Conservation (phyloP, 2,113 vertebrate genomes). For the Onychostoma macrolepis region DNA sequence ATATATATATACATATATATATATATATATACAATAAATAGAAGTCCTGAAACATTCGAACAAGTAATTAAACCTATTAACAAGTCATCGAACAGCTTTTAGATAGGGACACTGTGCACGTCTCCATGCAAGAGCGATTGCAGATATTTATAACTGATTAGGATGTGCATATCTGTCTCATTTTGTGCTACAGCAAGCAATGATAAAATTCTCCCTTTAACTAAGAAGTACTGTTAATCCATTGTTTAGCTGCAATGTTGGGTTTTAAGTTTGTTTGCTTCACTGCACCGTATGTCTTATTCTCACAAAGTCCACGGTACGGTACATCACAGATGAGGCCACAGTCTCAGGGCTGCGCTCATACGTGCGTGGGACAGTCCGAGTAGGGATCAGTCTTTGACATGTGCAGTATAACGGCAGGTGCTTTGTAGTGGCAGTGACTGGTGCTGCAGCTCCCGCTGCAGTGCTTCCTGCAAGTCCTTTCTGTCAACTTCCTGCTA, state of each 20-base stretch:
- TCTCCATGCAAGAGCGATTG: constrained; percentile 57
- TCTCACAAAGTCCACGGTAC: constrained; percentile 22
- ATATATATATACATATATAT: constrained; percentile 59
- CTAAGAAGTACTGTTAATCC: constrained; percentile 64
- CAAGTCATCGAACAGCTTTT: constrained; percentile 54
- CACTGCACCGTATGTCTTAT: neutral
- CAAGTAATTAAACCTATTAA: constrained; percentile 58
- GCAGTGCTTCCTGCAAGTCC: constrained; percentile 89
- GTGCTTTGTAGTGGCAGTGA: constrained; percentile 92
- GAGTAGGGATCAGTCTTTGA: constrained; percentile 91
- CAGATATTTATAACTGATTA: constrained; percentile 51
- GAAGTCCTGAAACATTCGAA: constrained; percentile 65
- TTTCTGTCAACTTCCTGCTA: constrained; percentile 86
- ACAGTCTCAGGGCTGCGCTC: constrained; percentile 55
- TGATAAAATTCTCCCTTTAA: constrained; percentile 67
- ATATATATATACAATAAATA: constrained; percentile 79
- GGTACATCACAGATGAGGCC: constrained; percentile 36
- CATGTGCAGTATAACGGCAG: constrained; percentile 89
- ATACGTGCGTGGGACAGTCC: constrained; percentile 92
- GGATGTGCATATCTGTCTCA: constrained; percentile 42
- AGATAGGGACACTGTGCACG: constrained; percentile 51
- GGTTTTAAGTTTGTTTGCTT: constrained; percentile 54
- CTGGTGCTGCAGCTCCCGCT: constrained; percentile 83
- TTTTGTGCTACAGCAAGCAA: constrained; percentile 59
- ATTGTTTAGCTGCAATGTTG: constrained; percentile 39